Conservation (phyloP, 1,140 invertebrate species). For the Anoplophora glabripennis region DNA sequence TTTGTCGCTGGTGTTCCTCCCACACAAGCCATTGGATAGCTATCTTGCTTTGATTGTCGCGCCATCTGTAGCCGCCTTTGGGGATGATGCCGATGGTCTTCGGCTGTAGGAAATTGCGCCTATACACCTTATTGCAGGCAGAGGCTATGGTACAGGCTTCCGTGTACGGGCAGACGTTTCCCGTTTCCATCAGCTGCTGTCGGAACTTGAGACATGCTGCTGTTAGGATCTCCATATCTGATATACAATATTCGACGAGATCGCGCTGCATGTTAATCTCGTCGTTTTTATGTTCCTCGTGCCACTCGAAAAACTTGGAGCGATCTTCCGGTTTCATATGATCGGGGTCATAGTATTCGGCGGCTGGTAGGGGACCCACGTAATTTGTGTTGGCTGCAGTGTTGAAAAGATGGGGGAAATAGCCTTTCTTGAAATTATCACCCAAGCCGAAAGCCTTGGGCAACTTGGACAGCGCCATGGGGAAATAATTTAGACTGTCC, state of each 20-base stretch:
- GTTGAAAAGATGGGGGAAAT: constrained; percentile 13
- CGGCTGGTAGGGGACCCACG: constrained; percentile 1
- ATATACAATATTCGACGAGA: no score
- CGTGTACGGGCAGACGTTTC: constrained; percentile 5
- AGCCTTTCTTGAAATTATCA: constrained; percentile 8
- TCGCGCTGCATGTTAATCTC: constrained; percentile 9
- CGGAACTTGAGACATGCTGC: constrained; percentile 11
- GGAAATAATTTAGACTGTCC: constrained; percentile 15
- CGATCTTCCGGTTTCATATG: constrained; percentile 10
- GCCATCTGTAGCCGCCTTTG: constrained; percentile 4
- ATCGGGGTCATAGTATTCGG: constrained; percentile 14
- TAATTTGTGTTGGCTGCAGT: neutral
- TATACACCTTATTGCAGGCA: constrained; percentile 9
- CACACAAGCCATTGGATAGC: constrained; percentile 4
- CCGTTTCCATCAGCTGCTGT: neutral
- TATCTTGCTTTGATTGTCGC: constrained; percentile 10
- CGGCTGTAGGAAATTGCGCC: constrained; percentile 4
- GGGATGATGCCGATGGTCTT: constrained; percentile 15
- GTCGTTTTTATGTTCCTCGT: constrained; percentile 14
- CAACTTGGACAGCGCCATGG: constrained; percentile 13
- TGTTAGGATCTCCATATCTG: constrained; percentile 7
- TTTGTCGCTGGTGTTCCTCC: neutral
- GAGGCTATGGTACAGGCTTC: constrained; percentile 2
- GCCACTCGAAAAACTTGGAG: constrained; percentile 24
- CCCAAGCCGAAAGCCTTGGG: neutral